These are phyloP conservation scores for Pelobates cultripes DNA, from an alignment of 2,797 vertebrate species.

Conservation along the genomic window DNA sequence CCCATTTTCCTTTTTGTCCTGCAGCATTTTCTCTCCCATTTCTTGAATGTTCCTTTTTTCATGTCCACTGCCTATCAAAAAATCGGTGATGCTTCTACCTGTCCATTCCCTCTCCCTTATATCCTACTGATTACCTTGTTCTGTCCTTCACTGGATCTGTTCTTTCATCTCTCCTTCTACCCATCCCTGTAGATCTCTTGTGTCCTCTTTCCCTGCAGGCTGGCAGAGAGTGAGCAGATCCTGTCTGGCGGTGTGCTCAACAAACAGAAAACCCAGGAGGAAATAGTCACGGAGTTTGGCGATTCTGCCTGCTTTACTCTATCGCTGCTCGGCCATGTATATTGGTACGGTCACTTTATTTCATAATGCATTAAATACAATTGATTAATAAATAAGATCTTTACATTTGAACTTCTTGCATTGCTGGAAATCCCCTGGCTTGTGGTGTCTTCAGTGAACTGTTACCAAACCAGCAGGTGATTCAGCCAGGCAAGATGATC, in stretches of 20 bases:
- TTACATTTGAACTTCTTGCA: too few species aligned
- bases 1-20: not conserved
- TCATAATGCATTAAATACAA: too few species aligned
- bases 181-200: not conserved
- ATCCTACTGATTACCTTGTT: too few species aligned
- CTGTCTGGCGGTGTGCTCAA: constrained; percentile 94
- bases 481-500: too few species aligned
- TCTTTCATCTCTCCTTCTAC: not conserved
- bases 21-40: not conserved
- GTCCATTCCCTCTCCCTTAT: too few species aligned
- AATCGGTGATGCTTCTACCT: too few species aligned
- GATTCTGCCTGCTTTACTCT: constrained; percentile 95
- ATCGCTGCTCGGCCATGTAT: constrained; percentile 94
- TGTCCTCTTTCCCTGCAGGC: constrained; percentile 69
- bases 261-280: constrained; percentile 97
- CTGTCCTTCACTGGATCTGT: too few species aligned
- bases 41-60: not conserved
- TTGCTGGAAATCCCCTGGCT: too few species aligned
- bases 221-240: constrained; percentile 96
- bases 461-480: too few species aligned
- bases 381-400: too few species aligned
- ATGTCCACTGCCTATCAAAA: too few species aligned
- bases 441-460: too few species aligned
- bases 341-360: constrained; percentile 79
- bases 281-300: constrained; percentile 95